Evolutionary conservation across 1,140 invertebrate species (phyloP), one percentile per base, ranked within the genome.

Genomic region (Episyrphus balteatus): DNA sequence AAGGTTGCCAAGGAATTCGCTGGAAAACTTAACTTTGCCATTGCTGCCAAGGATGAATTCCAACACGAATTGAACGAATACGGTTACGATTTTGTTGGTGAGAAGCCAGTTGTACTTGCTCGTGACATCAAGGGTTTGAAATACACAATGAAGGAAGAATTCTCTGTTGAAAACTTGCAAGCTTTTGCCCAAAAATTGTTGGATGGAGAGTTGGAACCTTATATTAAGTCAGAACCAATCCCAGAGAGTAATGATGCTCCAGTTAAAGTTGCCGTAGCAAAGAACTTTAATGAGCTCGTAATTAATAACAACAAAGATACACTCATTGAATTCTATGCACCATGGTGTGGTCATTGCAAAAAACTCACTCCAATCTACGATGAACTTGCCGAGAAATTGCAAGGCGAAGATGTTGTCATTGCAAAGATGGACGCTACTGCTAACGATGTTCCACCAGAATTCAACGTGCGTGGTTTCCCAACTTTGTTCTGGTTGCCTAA

Each of bases 271-370:
- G 92, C 90, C 18, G 96, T 99, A 13, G 95, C 81, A 15, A 94
- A 92, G 70, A 98, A 98, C 73, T 98, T 98, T 73, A 86, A 98
- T 65, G 88, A 98, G 47, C 74, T 98, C 41, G 92, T 99, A 0
- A 85, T 79, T 8, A 86, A 99, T 63, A 86, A 86, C 55, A 84
- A 76, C 21, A 91, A 94, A 64, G 96, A 99, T 72, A 90, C 90
- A 5, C 73, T 99, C 6, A 82, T 99, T 53, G 94, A 98, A 70
- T 98, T 98, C 72, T 98, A 98, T 72, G 94, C 94, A 31, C 93
- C 94, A 1, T 98, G 94, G 94, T 99, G 96, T 70, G 95, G 95
- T 53, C 96, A 99, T 63, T 99, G 96, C 75, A 97, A 97, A 73
- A 92, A 90, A 68, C 74, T 99, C 14, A 80, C 90, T 1, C 96